These are phyloP conservation scores for Cyprinodon diabolis DNA, from an alignment of 2,797 vertebrate genomes.

Conservation along the genomic window DNA sequence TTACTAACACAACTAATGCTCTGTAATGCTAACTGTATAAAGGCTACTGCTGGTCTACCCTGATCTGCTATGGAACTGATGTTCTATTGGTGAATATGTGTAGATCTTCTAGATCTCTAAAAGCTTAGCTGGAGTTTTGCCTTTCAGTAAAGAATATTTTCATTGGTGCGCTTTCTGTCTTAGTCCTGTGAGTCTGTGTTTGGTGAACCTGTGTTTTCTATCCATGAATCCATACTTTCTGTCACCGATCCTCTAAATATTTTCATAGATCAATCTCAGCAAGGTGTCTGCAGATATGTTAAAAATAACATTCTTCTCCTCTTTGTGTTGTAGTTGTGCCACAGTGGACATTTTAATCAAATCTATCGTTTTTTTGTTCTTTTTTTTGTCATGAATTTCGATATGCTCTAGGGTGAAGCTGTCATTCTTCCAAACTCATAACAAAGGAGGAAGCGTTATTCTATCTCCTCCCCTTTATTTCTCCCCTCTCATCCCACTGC, in stretches of 20 bases:
- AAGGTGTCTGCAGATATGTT: conserved; percentile 32
- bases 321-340: conserved; percentile 32
- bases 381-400: conserved; percentile 17
- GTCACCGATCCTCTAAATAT: conserved; percentile 34
- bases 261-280: conserved; percentile 38
- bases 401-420: conserved; percentile 2
- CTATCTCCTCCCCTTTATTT: background rate
- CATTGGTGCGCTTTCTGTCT: background rate
- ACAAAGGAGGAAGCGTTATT: conserved; percentile 1
- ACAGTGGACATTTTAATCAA: conserved; percentile 47
- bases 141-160: too few relatives aligned
- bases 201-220: conserved; percentile 29
- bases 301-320: conserved; percentile 8
- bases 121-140: background rate
- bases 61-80: background rate
- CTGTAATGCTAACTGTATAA: background rate
- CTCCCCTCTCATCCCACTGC: background rate
- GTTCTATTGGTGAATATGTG: conserved; percentile 2
- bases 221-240: conserved; percentile 44
- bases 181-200: conserved; percentile 40
- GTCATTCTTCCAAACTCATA: conserved; percentile 12
- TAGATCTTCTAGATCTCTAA: background rate
- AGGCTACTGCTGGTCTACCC: conserved; percentile 49
- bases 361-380: conserved; percentile 6
- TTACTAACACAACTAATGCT: background rate